These are phyloP conservation scores for Oreonectes daqikongensis DNA, from an alignment of 2,797 vertebrate species.

Conservation along the genomic window DNA sequence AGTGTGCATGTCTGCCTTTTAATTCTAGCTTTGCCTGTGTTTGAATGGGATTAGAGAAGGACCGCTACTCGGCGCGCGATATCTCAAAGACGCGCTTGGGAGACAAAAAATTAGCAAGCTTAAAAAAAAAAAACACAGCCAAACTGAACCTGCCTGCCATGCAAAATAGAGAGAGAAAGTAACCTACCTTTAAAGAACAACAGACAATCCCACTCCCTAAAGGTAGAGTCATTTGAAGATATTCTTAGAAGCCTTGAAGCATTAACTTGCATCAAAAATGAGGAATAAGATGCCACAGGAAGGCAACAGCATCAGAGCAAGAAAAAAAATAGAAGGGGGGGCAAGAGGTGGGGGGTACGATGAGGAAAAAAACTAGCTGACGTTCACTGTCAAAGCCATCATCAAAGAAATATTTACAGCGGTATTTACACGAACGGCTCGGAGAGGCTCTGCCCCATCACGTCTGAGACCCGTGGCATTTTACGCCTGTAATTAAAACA, in stretches of 20 bases:
- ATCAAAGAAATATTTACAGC: slow-evolving; percentile 94
- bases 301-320: slow-evolving; percentile 84
- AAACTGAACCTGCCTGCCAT: neutral
- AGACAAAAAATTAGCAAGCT: slow-evolving; percentile 79
- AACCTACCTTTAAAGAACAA: slow-evolving; percentile 94
- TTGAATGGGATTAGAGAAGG: slow-evolving; percentile 84
- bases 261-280: slow-evolving; percentile 81
- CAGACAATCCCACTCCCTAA: slow-evolving; percentile 87
- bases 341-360: slow-evolving; percentile 54
- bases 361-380: slow-evolving; percentile 83
- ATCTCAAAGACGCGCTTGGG: slow-evolving; percentile 58
- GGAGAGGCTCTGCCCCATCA: slow-evolving; percentile 91
- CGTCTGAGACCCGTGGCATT: slow-evolving; percentile 94
- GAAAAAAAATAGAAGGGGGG: slow-evolving; percentile 62
- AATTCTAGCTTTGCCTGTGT: slow-evolving; percentile 47
- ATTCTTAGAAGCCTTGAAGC: slow-evolving; percentile 86
- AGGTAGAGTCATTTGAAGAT: slow-evolving; percentile 93
- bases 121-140: slow-evolving; percentile 9
- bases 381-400: slow-evolving; percentile 95
- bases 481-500: slow-evolving; percentile 98
- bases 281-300: slow-evolving; percentile 77
- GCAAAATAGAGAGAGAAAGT: slow-evolving; percentile 65
- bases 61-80: slow-evolving; percentile 59
- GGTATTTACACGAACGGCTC: slow-evolving; percentile 90
- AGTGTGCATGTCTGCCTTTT: slow-evolving; percentile 86